These are phyloP conservation scores for Suillia variegata DNA, from an alignment of 2,888 invertebrate species.

Conservation along the genomic window DNA sequence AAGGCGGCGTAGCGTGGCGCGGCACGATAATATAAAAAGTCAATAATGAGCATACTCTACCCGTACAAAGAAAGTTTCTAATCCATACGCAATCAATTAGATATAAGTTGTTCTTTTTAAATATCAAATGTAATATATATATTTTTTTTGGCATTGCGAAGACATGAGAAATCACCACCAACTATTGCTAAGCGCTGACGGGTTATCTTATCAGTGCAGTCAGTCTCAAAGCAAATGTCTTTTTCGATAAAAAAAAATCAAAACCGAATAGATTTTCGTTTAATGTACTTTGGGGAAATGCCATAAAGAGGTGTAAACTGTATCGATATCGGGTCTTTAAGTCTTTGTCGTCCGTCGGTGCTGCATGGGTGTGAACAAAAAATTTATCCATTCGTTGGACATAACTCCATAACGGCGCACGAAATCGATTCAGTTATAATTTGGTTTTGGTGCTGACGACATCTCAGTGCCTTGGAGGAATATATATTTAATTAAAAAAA, in stretches of 20 bases:
- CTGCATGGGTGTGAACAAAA: too few species aligned
- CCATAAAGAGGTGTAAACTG: background rate
- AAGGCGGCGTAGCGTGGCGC: conserved; percentile 8
- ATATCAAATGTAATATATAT: too few species aligned
- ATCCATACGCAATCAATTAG: conserved; percentile 42
- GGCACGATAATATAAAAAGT: background rate
- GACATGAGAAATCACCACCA: conserved; percentile 26
- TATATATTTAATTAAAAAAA: too few species aligned
- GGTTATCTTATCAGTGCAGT: conserved; percentile 39
- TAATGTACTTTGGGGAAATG: too few species aligned
- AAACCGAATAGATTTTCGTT: background rate
- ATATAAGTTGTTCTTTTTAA: too few species aligned
- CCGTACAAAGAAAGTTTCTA: background rate
- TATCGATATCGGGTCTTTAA: background rate
- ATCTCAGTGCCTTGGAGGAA: too few species aligned
- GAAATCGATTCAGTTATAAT: background rate
- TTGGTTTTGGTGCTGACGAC: too few species aligned
- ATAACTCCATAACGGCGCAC: background rate
- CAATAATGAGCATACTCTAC: background rate
- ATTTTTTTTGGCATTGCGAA: conserved; percentile 8
- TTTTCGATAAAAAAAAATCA: conserved; percentile 34
- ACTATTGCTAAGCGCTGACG: conserved; percentile 2
- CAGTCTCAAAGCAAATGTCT: background rate
- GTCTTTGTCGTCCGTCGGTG: too few species aligned
- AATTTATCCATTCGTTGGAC: too few species aligned